These are phyloP conservation scores for Drepana arcuata DNA, from an alignment of 1,140 invertebrate species.

Conservation along the genomic window DNA sequence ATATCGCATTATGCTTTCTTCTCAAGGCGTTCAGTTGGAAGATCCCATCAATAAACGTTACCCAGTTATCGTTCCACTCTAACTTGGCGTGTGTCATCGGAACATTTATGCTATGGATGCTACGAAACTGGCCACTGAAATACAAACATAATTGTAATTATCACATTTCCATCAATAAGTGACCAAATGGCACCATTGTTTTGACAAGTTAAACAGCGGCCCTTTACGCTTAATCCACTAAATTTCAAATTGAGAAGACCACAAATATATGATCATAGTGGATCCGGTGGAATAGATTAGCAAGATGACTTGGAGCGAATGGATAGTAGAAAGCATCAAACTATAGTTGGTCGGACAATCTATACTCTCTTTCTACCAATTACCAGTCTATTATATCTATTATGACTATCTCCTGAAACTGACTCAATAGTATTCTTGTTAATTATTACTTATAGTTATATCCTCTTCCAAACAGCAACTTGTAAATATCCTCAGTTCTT, in stretches of 20 bases:
- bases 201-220: conserved; percentile 1
- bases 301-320: no score
- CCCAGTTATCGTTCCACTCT: conserved; percentile 13
- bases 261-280: no score
- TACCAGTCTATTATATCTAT: no score
- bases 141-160: conserved; percentile 3
- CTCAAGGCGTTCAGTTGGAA: conserved; percentile 9
- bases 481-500: no score
- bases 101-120: conserved; percentile 4
- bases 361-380: no score
- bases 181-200: background rate
- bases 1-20: background rate
- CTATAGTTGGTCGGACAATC: no score
- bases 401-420: no score
- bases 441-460: no score
- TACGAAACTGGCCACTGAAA: conserved; percentile 12
- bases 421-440: no score
- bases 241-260: background rate
- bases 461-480: no score
- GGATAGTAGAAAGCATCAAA: no score
- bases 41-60: conserved; percentile 11
- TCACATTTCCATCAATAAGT: background rate
- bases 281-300: no score
- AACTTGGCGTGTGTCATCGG: conserved; percentile 4
- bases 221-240: background rate